Percentiles rank a stretch among this genome's conserved stretches.
Conservation (phyloP, 64 coral and sea anemone genomes). For the Dendronephthya gigantea region DNA sequence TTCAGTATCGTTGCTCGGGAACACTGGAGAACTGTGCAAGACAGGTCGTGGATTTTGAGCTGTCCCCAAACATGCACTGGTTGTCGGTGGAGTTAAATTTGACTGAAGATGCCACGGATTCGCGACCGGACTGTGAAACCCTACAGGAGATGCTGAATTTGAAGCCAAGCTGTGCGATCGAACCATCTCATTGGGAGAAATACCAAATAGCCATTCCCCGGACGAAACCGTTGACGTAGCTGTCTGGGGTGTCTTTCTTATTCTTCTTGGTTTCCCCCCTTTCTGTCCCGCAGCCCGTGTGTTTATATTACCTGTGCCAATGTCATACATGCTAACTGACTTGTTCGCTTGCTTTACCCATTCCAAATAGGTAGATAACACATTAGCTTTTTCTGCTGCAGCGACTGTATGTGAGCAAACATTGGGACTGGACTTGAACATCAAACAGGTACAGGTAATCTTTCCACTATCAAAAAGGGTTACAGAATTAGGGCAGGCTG, state of each 20-base stretch:
- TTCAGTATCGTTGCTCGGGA: not conserved
- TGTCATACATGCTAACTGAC: slow-evolving; percentile 33
- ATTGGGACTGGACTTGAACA: slow-evolving; percentile 55
- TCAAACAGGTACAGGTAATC: slow-evolving; percentile 43
- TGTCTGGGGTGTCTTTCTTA: not conserved
- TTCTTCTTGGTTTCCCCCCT: slow-evolving; percentile 21
- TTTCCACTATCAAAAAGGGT: slow-evolving; percentile 25
- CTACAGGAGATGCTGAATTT: too few relatives aligned
- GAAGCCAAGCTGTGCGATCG: too few relatives aligned
- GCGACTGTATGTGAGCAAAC: slow-evolving; percentile 41
- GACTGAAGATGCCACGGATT: not conserved
- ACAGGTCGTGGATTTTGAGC: not conserved
- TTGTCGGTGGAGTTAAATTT: not conserved
- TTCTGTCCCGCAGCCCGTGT: slow-evolving; percentile 32
- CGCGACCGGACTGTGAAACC: not conserved
- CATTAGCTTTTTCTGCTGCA: slow-evolving; percentile 31
- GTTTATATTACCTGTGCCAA: slow-evolving; percentile 32
- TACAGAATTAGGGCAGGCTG: slow-evolving; percentile 26
- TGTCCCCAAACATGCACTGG: not conserved
- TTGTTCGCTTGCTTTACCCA: slow-evolving; percentile 38
- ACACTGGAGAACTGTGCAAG: not conserved
- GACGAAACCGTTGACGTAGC: not conserved
- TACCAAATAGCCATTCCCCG: slow-evolving; percentile 5
- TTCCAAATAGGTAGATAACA: slow-evolving; percentile 31
- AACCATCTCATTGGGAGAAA: not conserved